Evolutionary conservation across 1,140 invertebrate species (phyloP), one percentile per base, ranked within the genome.

Genomic region (Agrilus planipennis): DNA sequence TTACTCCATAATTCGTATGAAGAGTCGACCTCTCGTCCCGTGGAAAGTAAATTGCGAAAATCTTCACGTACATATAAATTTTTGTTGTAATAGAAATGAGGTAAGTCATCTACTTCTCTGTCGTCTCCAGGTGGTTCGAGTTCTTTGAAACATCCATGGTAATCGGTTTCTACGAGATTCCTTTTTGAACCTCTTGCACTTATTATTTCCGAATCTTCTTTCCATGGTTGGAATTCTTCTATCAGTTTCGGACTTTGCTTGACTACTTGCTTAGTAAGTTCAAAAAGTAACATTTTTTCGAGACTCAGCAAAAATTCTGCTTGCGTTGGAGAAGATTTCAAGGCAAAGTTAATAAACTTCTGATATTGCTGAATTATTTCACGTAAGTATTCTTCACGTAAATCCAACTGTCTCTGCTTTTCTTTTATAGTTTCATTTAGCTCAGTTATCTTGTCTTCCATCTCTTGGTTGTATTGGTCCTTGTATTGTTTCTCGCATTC

Each of bases 261-360:
- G 17, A 6, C 9, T n/a, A 12, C 16, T 17, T 15, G 35, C 16
- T 58, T 49, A 18, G 51, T 52, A n/a, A 60, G 27, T 39, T 57
- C 57, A 27, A 57, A 53, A 10, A 51, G 41, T 43, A 65, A 47
- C 44, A 64, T 51, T 40, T 64, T 61, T 31, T 65, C 52, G 2
- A 61, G 40, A 34, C 49, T 55, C 25, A 69, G 44, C 10, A 69
- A 44, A 54, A 62, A 69, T 34, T 68, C 58, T 0, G 63, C 61
- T 50, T 68, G 67, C 0, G 58, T 60, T 9, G 67, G 66, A 2
- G 57, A 30, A 0, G 58, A 42, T 14, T 54, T 41, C 28, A 70
- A 57, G 3, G 58, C 55, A 34, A 62, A 67, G 46, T 68, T 57
- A 18, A 69, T 65, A 40, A 69, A 66, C 40, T 67, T 68, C 45